Evolutionary conservation across 1,140 invertebrate genomes (phyloP), one percentile per base, ranked within the genome.

Genomic region (Drosophila kanapiae): DNA sequence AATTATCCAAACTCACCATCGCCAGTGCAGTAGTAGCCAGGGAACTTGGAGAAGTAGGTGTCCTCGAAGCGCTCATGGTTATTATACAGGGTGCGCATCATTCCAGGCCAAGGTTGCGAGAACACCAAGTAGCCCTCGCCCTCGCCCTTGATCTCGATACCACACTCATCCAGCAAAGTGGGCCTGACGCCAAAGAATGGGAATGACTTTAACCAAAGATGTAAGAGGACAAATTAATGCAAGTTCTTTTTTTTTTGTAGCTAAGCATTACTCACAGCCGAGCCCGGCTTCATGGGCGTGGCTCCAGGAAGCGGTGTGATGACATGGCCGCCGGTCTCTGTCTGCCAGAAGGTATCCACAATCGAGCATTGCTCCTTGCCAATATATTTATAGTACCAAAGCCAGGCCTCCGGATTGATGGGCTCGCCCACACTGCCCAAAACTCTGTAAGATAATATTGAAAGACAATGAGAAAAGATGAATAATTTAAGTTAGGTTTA

Each of bases 311-410:
- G 93, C 33, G 98, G 97, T 45, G 98, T 99, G 3, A 99, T 95
- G 2, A 99, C 97, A 94, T 98, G 97, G 3, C 97, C 97, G 10
- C 98, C 98, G 27, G 99, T 99, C 94, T 99, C 99, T 2, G 99
- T 99, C 93, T 99, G 99, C 98, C 99, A 99, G 93, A 99, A 99
- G 2, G 99, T 99, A 90, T 99, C 99, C 0, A 98, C 97, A 90
- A 99, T 98, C 51, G 98, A 97, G 92, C 97, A 97, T 62, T 95
- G 95, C 51, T 95, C 95, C 59, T 95, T 94, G 6, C 98, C 98
- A 3, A 99, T 95, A 6, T 97, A 91, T 75, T 96, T 95, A 93
- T 99, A 96, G 93, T 99, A 99, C 99, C 99, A 99, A 14, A 97
- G 91, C 99, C 99, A 99, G 3, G 99, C 99, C 93, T 99, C 98